These are phyloP conservation scores for Cotesia glomerata DNA, from an alignment of 1,140 invertebrate species.

Conservation along the genomic window DNA sequence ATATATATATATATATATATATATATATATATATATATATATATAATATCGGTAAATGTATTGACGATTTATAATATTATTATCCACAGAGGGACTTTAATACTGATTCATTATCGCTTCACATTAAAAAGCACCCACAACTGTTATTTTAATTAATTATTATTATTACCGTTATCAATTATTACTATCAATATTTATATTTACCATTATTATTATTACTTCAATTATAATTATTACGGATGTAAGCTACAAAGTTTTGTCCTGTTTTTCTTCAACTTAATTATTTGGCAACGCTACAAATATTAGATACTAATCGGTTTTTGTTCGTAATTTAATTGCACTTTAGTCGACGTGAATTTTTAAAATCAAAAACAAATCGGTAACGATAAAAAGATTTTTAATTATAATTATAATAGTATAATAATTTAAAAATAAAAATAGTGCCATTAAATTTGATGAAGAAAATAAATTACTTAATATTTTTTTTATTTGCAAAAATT, in stretches of 20 bases:
- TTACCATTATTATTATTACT: neutral
- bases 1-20: conserved; percentile 9
- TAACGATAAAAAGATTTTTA: neutral
- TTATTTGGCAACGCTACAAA: conserved; percentile 37
- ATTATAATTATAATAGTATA: neutral
- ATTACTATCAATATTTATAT: conserved; percentile 8
- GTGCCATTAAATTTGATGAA: neutral
- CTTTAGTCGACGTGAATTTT: conserved; percentile 23
- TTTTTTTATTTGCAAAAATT: neutral
- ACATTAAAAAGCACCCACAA: conserved; percentile 25
- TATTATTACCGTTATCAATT: conserved; percentile 10
- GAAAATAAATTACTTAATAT: too few species aligned
- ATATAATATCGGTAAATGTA: neutral
- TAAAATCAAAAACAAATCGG: conserved; percentile 13
- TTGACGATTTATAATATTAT: neutral
- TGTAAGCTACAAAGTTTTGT: neutral
- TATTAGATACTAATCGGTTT: conserved; percentile 20
- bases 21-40: conserved; percentile 14
- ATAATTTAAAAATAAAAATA: neutral
- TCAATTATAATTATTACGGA: neutral
- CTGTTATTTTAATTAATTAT: neutral
- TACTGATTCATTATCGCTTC: conserved; percentile 26
- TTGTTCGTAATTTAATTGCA: conserved; percentile 33
- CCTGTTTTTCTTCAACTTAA: conserved; percentile 20
- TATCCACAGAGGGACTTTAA: conserved; percentile 13